phyloP scores from a whole-genome alignment of 2,797 vertebrate species.

The Melanotaenia trifasciata region DNA sequence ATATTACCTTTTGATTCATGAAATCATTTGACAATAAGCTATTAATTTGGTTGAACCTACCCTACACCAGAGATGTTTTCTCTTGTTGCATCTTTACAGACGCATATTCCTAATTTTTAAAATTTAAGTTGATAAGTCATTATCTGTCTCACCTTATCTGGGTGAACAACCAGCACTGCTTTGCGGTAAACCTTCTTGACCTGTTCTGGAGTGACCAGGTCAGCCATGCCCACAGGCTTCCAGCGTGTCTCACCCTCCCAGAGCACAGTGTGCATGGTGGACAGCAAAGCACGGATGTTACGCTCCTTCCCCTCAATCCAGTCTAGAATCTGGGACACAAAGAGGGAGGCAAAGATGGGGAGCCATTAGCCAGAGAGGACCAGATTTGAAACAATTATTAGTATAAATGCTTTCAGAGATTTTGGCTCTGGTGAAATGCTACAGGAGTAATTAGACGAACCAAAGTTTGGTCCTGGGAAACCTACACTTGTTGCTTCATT shows the following conservation, averaged over 20 bases:
- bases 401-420: slow-evolving; percentile 28
- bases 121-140: neutral
- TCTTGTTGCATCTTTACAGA: neutral
- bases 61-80: neutral
- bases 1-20: neutral
- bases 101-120: neutral
- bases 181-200: slow-evolving; percentile 97
- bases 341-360: slow-evolving; percentile 3
- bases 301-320: slow-evolving; percentile 99
- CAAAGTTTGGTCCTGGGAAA: slow-evolving; percentile 47
- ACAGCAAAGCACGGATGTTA: slow-evolving; percentile 95
- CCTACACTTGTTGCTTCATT: slow-evolving; percentile 34
- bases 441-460: slow-evolving; percentile 43
- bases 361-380: slow-evolving; percentile 20
- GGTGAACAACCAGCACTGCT: slow-evolving; percentile 97
- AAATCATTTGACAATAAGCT: neutral
- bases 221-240: slow-evolving; percentile 96
- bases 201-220: slow-evolving; percentile 97
- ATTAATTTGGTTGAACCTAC: neutral
- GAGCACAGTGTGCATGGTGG: slow-evolving; percentile 97
- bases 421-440: slow-evolving; percentile 36
- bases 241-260: slow-evolving; percentile 98
- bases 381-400: slow-evolving; percentile 46
- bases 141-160: slow-evolving; percentile 91
- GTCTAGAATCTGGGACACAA: slow-evolving; percentile 89